phyloP scores from a whole-genome alignment of 2,113 vertebrate species.

The Poecile atricapillus region DNA sequence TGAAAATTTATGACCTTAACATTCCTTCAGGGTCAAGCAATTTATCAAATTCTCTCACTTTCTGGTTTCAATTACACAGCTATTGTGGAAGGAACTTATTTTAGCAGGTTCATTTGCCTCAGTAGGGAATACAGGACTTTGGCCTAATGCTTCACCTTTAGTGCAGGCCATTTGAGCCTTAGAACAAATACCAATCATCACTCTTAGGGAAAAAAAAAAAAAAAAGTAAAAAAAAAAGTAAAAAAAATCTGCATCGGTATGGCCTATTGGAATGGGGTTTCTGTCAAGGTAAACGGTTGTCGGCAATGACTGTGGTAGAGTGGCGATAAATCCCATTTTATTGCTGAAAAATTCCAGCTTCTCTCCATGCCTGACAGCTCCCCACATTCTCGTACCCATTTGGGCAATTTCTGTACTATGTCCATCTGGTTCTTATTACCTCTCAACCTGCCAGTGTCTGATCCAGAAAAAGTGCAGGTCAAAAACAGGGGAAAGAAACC shows the following conservation, averaged over 20 bases:
- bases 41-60: constrained; percentile 98
- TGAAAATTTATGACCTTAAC: constrained; percentile 96
- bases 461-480: constrained; percentile 81
- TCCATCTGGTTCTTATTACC: constrained; percentile 99
- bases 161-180: constrained; percentile 83
- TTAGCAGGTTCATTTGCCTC: constrained; percentile 99
- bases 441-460: constrained; percentile 85
- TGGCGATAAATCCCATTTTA: constrained; percentile 99
- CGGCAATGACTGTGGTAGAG: constrained; percentile 91
- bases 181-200: constrained; percentile 86
- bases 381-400: constrained; percentile 93
- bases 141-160: constrained; percentile 84
- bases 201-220: constrained; percentile 65
- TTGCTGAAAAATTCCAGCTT: constrained; percentile 98
- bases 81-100: constrained; percentile 94
- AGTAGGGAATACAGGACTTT: constrained; percentile 90
- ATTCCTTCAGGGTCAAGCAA: constrained; percentile 98
- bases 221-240: not conserved
- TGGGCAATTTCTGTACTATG: constrained; percentile 92
- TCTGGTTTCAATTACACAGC: constrained; percentile 99
- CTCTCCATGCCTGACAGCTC: constrained; percentile 98
- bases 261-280: constrained; percentile 80
- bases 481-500: constrained; percentile 71
- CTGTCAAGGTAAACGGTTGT: constrained; percentile 84
- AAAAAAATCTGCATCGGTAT: constrained; percentile 75